Evolutionary conservation across 2,797 vertebrate species (phyloP), one percentile per base, ranked within the genome.

Genomic region (Austrolebias charrua): DNA sequence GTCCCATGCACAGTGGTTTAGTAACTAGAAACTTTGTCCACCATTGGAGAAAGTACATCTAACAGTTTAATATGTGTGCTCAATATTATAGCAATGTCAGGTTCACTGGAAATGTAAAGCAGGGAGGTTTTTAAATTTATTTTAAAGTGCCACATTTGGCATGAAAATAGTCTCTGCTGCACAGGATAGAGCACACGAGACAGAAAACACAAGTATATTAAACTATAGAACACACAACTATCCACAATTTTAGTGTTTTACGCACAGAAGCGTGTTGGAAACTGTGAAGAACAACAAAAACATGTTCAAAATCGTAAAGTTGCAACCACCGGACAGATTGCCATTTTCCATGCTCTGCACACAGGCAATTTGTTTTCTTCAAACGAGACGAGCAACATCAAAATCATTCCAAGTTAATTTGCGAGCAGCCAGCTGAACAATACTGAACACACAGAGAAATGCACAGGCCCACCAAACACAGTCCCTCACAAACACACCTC

Each of bases 31-130:
- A 66, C 65, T 60, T 47, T 51, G 62, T 77, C 73, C 42, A 10
- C 20, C 19, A 69, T 20, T 78, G 63, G 62, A 64, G 65, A 71
- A 65, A 59, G 55, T 9, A 40, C 18, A 60, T 76, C 54, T 33
- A 59, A 33, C 31, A 33, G 10, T 38, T 38, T 38, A 38, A 38
- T 6, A 31, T 11, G 2, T 60, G 67, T 47, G 64, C 76, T 69
- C 63, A 52, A 40, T 52, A 71, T 18, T 2, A 19, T 1, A 14
- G 82, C 83, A 84, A 83, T 71, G 85, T 85, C 90, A 86, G 67
- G 76, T 90, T 92, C 89, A 92, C 76, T 84, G 86, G 83, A 84
- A 90, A 90, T 83, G 80, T 59, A 69, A 71, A 85, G 81, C 71
- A 60, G 63, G 74, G 55, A 74, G 63, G 69, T 82, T 62, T 33